Base-by-base conservation (phyloP, 2,888 invertebrate genomes). In the Drosophila neotestacea region DNA sequence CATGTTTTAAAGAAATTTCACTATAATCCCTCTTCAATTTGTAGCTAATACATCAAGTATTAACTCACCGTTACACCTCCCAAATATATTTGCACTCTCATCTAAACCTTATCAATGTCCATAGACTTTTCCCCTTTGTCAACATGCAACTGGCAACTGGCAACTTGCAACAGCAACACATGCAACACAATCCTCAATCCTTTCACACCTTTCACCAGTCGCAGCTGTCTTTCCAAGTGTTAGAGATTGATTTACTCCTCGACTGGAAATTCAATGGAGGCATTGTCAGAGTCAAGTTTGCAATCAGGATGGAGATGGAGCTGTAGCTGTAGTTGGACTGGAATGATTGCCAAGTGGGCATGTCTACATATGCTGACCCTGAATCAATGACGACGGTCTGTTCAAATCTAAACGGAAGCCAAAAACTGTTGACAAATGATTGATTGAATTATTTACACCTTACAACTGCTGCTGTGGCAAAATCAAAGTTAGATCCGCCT, bases 381-480 rank as follows among this genome's bases (percentile, higher is more conserved):
- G 88, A 77, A 74, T 41, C 44, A 34, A 34, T 34, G 34, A 34
- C 42, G 48, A 42, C 16, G 47, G 30, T 39, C 9, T 36, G 41
- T 22, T 62, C 50, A n/a, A 58, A 10, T 22, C 73, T 51, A 84
- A 85, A 85, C 89, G 88, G 89, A 89, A 89, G 88, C 85, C 85
- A 48, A 78, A 83, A 78, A 78, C 80, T 85, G 85, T 80, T 89
- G 85, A 86, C 89, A 86, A 86, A 86, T 86, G 85, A 86, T 86
- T 86, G 85, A 86, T 86, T 82, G 85, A 87, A 86, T 86, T 86
- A 86, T 86, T 86, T 86, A 89, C 85, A 86, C 85, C 85, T 86
- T 86, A 87, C 85, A 87, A 81, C 79, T 81, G 52, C 70, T 59
- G 52, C 70, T 59, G 79, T 73, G 70, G 78, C 85, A 72, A 80